Evolutionary conservation across 1,140 invertebrate species (phyloP).

Genomic region (Drosophila aff.): DNA sequence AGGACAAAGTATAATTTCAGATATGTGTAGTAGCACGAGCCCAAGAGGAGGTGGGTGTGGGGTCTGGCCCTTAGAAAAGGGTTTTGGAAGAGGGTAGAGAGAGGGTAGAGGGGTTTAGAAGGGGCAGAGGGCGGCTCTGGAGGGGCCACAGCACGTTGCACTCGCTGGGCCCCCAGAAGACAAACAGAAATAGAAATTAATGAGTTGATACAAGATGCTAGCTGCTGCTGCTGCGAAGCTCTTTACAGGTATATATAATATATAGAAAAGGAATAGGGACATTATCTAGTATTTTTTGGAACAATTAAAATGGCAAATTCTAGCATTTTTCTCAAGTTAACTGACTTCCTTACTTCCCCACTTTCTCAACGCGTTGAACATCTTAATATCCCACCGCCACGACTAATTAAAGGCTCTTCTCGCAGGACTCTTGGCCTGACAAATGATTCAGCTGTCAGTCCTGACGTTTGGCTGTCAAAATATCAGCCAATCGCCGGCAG

Average conservation of each 20-base stretch:
- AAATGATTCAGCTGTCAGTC: constrained; percentile 76
- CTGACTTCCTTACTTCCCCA: too few relatives aligned
- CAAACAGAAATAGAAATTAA: constrained; percentile 83
- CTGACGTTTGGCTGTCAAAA: constrained; percentile 80
- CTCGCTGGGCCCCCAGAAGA: constrained; percentile 57
- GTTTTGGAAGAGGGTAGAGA: not conserved
- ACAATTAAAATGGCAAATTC: constrained; percentile 7
- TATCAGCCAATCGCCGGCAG: constrained; percentile 56
- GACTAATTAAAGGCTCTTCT: constrained; percentile 51
- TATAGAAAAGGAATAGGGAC: not conserved
- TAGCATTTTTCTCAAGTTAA: too few relatives aligned
- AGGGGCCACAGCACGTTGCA: constrained; percentile 58
- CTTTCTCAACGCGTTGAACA: not conserved
- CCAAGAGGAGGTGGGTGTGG: constrained; percentile 25
- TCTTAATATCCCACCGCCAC: constrained; percentile 15
- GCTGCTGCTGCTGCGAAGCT: not conserved
- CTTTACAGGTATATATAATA: not conserved
- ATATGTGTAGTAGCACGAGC: constrained; percentile 69
- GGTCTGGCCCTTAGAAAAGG: constrained; percentile 20
- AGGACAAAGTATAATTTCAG: constrained; percentile 83
- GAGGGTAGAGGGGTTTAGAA: not conserved
- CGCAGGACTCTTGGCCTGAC: constrained; percentile 47
- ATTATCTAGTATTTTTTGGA: constrained; percentile 17
- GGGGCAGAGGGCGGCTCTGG: not conserved
- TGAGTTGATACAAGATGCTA: constrained; percentile 76